Base-by-base conservation (phyloP, 2,113 vertebrate species). In the Origma solitaria region DNA sequence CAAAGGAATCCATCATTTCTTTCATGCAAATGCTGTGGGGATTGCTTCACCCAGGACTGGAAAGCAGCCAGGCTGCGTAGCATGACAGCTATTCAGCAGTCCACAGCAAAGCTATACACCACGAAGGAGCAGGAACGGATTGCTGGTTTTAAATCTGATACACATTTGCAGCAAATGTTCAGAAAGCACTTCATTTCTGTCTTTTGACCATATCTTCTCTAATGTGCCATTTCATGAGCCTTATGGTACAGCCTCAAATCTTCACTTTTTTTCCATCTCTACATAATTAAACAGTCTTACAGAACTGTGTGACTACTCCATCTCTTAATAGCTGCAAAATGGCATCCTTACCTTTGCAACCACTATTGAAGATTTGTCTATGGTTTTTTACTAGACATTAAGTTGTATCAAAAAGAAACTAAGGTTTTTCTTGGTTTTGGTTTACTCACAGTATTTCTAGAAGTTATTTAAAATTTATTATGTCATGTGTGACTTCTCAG, bases 1-100 rank as follows among this genome's bases (percentile, higher is more conserved):
- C 73, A 95, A 92, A 93, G 54, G 45, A 95, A 38, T 14, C 44
- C 72, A 91, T 70, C 69, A 4, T 68, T 91, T 92, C 62, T 93
- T 93, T 68, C 78, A 79, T 92, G 65, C 85, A 89, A 90, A 93
- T 94, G 21, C 47, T 86, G 58, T 76, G 86, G 57, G 62, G 51
- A 76, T 95, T 83, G 70, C 71, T 95, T 92, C 88, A 91, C 69
- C 78, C 79, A 68, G 53, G 73, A n/a, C 78, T 92, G 94, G 96
- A 95, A 85, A 92, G 84, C 75, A 90, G 84, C 94, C 93, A 92
- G 86, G n/a, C 65, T 75, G 86, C 86, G 83, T 81, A 92, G 83
- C 88, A 82, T 86, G 88, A 90, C 73, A 95, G 68, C 82, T 90
- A 88, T 84, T 95, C 91, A 18, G 58, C 60, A 72, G 65, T 85